phyloP scores from a whole-genome alignment of 2,113 vertebrate species.

The Euleptes europaea region DNA sequence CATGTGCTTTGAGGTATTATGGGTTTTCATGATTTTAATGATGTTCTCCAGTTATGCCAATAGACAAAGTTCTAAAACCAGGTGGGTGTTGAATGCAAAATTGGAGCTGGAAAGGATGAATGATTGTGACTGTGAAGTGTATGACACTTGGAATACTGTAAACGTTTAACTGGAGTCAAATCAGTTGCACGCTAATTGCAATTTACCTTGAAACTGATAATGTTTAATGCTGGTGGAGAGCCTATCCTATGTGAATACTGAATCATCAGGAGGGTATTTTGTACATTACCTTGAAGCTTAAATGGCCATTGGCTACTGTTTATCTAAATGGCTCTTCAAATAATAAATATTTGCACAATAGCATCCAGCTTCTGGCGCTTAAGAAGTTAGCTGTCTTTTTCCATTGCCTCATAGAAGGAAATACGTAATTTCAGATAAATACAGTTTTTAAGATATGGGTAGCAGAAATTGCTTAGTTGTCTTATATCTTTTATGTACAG shows the following conservation, averaged over 20 bases:
- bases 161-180: slow-evolving; percentile 16
- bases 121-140: background rate
- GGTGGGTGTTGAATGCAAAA: background rate
- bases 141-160: background rate
- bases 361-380: background rate
- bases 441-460: background rate
- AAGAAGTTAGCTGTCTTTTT: background rate
- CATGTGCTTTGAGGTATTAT: background rate
- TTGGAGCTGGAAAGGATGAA: background rate
- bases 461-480: background rate
- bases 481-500: background rate
- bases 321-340: background rate
- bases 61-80: background rate
- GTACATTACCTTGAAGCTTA: slow-evolving; percentile 22
- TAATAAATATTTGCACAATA: slow-evolving; percentile 12
- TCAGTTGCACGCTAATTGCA: slow-evolving; percentile 11
- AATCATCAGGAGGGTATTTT: slow-evolving; percentile 36
- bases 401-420: background rate
- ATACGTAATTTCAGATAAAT: background rate
- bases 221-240: slow-evolving; percentile 22
- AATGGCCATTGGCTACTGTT: slow-evolving; percentile 33
- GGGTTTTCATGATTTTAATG: background rate
- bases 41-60: background rate
- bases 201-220: slow-evolving; percentile 29
- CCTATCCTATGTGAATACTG: slow-evolving; percentile 24